phyloP scores from a whole-genome alignment of 2,113 vertebrate genomes.

The Archilochus colubris region DNA sequence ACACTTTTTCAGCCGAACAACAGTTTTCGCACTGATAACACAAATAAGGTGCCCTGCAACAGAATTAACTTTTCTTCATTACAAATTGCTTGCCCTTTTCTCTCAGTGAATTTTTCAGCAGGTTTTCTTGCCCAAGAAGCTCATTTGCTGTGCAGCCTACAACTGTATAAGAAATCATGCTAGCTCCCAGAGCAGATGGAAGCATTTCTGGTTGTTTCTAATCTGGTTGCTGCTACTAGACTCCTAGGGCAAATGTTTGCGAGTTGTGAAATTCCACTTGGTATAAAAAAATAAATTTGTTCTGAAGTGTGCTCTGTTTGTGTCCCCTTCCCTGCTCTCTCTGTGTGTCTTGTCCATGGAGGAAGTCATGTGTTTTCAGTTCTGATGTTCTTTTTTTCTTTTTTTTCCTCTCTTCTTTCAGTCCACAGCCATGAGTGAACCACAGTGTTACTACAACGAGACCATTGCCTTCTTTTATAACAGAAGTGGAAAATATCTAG shows the following conservation, averaged over 20 bases:
- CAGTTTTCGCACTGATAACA: background rate
- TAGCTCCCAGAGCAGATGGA: background rate
- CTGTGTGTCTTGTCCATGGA: background rate
- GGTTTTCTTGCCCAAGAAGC: background rate
- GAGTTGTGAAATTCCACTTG: constrained; percentile 15
- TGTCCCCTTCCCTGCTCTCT: background rate
- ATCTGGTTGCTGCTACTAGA: constrained; percentile 41
- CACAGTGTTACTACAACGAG: constrained; percentile 98
- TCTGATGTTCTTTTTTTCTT: constrained; percentile 30
- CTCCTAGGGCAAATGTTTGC: constrained; percentile 29
- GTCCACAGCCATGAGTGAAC: constrained; percentile 85
- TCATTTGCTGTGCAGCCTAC: background rate
- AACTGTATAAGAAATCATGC: background rate
- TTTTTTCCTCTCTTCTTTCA: constrained; percentile 22
- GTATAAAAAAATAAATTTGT: constrained; percentile 20
- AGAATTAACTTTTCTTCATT: background rate
- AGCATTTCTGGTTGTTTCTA: constrained; percentile 38
- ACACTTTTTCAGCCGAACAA: background rate
- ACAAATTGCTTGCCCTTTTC: background rate
- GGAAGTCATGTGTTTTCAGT: constrained; percentile 45
- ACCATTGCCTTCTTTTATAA: constrained; percentile 99
- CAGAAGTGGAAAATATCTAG: constrained; percentile 90
- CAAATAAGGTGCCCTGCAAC: background rate
- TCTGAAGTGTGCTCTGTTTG: background rate
- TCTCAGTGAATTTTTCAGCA: background rate